Base-by-base conservation (phyloP, 1,140 invertebrate genomes). In the Phymastichus coffea region DNA sequence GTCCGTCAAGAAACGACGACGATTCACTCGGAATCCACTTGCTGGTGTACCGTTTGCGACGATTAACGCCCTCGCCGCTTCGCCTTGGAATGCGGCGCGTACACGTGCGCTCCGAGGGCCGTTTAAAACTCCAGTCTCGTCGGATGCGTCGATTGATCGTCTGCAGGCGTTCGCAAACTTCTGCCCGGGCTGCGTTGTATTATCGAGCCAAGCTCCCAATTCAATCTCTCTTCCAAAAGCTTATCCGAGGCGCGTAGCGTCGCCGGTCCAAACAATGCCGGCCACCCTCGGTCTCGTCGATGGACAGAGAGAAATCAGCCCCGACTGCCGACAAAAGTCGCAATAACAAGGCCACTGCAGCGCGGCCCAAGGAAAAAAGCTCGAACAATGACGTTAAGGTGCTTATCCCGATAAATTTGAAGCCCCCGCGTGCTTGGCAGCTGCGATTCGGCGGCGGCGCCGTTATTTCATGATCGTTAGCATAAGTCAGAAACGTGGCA, bases 351-450 rank as follows among this genome's bases (percentile, higher is more conserved):
- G 44, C 23, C 37, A 3, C 20, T n/a, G 12, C 8, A 15, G 48
- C 30, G 14, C 30, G 30, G 30, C 30, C 7, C 30, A 33, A 14
- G 14, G 30, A 6, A 14, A 33, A 33, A 33, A n/a, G 30, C 30
- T 33, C 30, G 14, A 14, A 6, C 30, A 33, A 33, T 33, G 14
- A 8, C 25, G n/a, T 1, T 43, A 53, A 60, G 49, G 47, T 60
- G 49, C 57, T 60, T 60, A 60, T 53, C 57, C 57, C 25, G 53
- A 60, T 60, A 60, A 60, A 53, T 60, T 37, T 30, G 38, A 22
- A 44, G 14, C 8, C 8, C 1, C 30, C 7, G 37, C 10, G 9
- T 14, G 3, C 48, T 19, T 17, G 2, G 12, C 20, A 10, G 4
- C 28, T 33, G 3, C 22, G 19, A 9, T 44, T 4, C 10, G n/a